Percentiles rank a stretch among this genome's conserved stretches.
Conservation (phyloP, 2,797 vertebrate species). For the Mus spretus region DNA sequence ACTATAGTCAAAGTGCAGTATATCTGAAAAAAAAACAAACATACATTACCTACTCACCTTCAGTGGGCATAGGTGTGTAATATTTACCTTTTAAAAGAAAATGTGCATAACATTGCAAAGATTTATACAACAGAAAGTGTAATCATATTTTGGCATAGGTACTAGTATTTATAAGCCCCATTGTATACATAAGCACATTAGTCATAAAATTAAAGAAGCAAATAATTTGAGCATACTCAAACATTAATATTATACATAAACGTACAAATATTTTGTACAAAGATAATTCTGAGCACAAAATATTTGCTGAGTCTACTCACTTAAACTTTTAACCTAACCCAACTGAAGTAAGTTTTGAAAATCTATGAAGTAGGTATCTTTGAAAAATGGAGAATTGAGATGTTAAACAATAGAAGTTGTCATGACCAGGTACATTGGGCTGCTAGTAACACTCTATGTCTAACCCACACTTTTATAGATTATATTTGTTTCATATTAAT, state of each 20-base stretch:
- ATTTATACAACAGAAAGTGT: not conserved
- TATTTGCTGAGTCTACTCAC: not conserved
- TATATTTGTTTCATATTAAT: not conserved
- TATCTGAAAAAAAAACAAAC: no score
- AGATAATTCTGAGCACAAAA: conserved; percentile 17
- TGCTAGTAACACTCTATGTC: not conserved
- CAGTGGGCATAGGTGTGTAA: accelerated
- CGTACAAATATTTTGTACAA: not conserved
- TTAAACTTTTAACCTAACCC: not conserved
- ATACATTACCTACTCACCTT: not conserved
- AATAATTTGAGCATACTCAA: not conserved
- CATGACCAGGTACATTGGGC: not conserved
- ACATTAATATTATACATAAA: not conserved
- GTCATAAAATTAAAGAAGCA: not conserved
- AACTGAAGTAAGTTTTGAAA: not conserved
- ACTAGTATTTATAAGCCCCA: not conserved
- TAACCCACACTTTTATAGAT: not conserved
- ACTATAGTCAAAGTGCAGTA: not conserved
- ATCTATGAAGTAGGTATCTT: not conserved
- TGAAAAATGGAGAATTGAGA: not conserved
- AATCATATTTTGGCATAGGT: not conserved
- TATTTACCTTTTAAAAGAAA: not conserved
- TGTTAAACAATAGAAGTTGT: not conserved
- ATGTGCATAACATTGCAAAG: not conserved
- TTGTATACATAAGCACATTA: not conserved